Conservation (phyloP, 2,888 invertebrate species). For the Baccha elongata region DNA sequence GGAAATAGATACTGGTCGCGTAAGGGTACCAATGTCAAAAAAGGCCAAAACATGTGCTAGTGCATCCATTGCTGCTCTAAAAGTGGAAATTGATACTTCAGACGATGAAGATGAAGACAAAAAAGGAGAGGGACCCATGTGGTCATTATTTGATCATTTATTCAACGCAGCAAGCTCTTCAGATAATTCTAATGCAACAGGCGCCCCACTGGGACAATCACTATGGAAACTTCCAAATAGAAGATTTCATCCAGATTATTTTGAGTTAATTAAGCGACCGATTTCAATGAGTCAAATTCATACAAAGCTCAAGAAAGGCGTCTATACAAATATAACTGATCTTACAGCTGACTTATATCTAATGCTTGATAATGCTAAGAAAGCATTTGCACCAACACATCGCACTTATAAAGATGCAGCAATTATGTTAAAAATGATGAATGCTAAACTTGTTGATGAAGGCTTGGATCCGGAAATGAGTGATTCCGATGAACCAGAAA, state of each 20-base stretch:
- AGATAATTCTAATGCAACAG: constrained; percentile 84
- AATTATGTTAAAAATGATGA: constrained; percentile 92
- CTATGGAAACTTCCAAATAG: constrained; percentile 96
- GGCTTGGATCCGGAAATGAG: constrained; percentile 78
- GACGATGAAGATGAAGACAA: constrained; percentile 85
- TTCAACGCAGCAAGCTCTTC: constrained; percentile 85
- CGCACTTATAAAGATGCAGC: constrained; percentile 93
- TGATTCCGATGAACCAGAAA: constrained; percentile 75
- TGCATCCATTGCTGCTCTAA: constrained; percentile 84
- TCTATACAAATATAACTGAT: constrained; percentile 92
- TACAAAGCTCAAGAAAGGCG: constrained; percentile 90
- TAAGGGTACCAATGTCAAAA: constrained; percentile 84
- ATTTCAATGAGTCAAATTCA: constrained; percentile 96
- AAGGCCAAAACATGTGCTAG: constrained; percentile 83
- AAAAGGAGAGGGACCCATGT: constrained; percentile 90
- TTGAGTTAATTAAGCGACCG: constrained; percentile 97
- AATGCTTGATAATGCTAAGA: constrained; percentile 98
- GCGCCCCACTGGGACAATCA: constrained; percentile 93
- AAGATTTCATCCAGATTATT: constrained; percentile 97
- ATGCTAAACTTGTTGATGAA: constrained; percentile 86
- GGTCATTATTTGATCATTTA: constrained; percentile 94
- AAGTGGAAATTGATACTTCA: constrained; percentile 85
- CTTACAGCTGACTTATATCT: constrained; percentile 96
- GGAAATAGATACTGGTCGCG: constrained; percentile 89
- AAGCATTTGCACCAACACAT: constrained; percentile 92